These are phyloP conservation scores for Oscheius onirici DNA, from an alignment of 2,888 invertebrate species.

Conservation along the genomic window DNA sequence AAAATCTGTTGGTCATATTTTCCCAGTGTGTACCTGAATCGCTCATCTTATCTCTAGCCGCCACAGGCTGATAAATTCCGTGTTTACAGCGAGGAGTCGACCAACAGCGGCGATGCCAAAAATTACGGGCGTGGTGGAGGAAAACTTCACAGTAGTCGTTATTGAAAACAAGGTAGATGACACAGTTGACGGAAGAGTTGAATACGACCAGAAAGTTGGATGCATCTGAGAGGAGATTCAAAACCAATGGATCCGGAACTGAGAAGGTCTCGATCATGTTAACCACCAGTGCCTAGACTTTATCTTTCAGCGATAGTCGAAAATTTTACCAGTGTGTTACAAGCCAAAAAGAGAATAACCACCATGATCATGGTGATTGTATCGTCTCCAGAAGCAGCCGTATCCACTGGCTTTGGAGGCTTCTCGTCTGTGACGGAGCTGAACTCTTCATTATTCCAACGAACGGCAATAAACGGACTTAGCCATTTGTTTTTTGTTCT, in stretches of 20 bases:
- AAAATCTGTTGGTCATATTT: not conserved
- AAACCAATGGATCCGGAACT: constrained; percentile 66
- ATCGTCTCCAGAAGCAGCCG: constrained; percentile 59
- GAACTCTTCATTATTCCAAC: not conserved
- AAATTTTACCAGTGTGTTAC: constrained; percentile 65
- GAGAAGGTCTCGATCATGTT: constrained; percentile 71
- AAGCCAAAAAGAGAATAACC: constrained; percentile 69
- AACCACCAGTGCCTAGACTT: constrained; percentile 64
- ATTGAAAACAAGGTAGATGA: constrained; percentile 70
- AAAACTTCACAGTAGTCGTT: constrained; percentile 68
- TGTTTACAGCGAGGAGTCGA: constrained; percentile 5
- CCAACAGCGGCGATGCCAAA: constrained; percentile 13
- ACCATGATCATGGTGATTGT: constrained; percentile 72
- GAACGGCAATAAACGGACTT: not conserved
- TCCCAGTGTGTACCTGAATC: constrained; percentile 2
- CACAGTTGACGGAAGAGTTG: constrained; percentile 70
- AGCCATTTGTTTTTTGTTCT: constrained; percentile 28
- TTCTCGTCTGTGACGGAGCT: constrained; percentile 18
- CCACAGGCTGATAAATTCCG: constrained; percentile 30
- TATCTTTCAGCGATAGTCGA: not conserved
- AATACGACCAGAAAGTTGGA: constrained; percentile 71
- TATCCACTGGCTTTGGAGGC: constrained; percentile 10
- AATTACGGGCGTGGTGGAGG: constrained; percentile 30
- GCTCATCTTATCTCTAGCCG: constrained; percentile 14
- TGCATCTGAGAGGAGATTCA: constrained; percentile 70